phyloP scores from a whole-genome alignment of 2,113 vertebrate genomes.

The Trematomus loennbergii region DNA sequence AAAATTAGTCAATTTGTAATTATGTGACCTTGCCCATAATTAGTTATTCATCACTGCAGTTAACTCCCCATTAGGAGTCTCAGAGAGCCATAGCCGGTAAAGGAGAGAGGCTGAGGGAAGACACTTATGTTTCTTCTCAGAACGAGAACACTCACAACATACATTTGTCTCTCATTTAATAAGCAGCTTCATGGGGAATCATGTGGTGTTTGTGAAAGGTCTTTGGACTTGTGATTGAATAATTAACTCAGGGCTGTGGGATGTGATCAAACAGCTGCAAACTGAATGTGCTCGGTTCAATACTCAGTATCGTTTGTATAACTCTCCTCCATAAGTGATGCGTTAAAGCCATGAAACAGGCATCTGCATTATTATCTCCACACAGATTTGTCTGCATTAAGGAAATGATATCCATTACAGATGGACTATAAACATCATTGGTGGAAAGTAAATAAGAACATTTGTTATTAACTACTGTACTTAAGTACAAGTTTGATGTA shows the following conservation, averaged over 20 bases:
- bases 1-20: slow-evolving; percentile 87
- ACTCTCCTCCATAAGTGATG: neutral
- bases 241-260: slow-evolving; percentile 61
- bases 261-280: slow-evolving; percentile 58
- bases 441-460: neutral
- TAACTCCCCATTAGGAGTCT: slow-evolving; percentile 82
- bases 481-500: neutral
- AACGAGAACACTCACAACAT: slow-evolving; percentile 77
- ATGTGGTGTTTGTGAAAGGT: slow-evolving; percentile 72
- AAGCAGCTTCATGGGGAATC: slow-evolving; percentile 73
- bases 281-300: neutral
- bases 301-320: neutral
- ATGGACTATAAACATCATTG: neutral
- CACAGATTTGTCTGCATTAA: neutral
- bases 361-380: neutral
- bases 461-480: neutral
- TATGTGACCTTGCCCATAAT: slow-evolving; percentile 85
- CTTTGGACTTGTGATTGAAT: slow-evolving; percentile 70
- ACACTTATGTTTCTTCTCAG: slow-evolving; percentile 75
- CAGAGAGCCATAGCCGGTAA: slow-evolving; percentile 44
- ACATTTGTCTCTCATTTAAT: slow-evolving; percentile 84
- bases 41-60: slow-evolving; percentile 85
- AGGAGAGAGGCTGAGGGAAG: slow-evolving; percentile 46
- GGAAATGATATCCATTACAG: neutral
- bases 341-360: no score